Evolutionary conservation across 1,140 invertebrate species (phyloP).

Genomic region (Drosophila biarmipes): DNA sequence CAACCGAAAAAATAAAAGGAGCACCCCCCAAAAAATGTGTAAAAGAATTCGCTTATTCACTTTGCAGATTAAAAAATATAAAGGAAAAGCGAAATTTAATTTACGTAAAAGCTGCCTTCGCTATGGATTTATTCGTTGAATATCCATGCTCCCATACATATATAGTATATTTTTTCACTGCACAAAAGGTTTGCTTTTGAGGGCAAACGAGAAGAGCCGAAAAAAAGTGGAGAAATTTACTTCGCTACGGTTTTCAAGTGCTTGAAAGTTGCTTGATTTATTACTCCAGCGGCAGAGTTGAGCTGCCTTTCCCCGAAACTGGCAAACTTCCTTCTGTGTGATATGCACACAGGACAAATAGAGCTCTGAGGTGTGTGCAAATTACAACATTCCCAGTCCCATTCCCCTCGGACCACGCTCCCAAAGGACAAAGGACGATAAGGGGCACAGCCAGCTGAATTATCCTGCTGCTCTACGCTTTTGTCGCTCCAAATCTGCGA

Average conservation of each 20-base stretch:
- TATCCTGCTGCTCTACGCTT: slow-evolving; percentile 31
- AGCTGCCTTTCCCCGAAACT: neutral
- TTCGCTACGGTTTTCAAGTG: slow-evolving; percentile 73
- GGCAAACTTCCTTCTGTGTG: slow-evolving; percentile 10
- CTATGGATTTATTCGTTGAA: slow-evolving; percentile 66
- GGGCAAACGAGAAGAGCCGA: slow-evolving; percentile 34
- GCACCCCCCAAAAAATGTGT: slow-evolving; percentile 4
- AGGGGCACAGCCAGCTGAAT: slow-evolving; percentile 48
- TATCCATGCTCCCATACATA: slow-evolving; percentile 33
- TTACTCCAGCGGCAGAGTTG: slow-evolving; percentile 50
- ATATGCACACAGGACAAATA: slow-evolving; percentile 73
- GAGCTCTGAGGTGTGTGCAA: slow-evolving; percentile 63
- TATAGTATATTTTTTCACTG: slow-evolving; percentile 45
- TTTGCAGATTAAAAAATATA: slow-evolving; percentile 71
- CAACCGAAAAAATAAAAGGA: slow-evolving; percentile 20
- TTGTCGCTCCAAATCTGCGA: slow-evolving; percentile 63
- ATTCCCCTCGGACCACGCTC: slow-evolving; percentile 67
- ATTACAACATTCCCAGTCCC: slow-evolving; percentile 62
- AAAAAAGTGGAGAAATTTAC: slow-evolving; percentile 50
- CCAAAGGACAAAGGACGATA: slow-evolving; percentile 32
- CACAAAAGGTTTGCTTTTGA: slow-evolving; percentile 73
- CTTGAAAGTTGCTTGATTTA: slow-evolving; percentile 82
- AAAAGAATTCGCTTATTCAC: slow-evolving; percentile 76
- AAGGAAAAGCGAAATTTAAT: slow-evolving; percentile 77
- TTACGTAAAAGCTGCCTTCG: slow-evolving; percentile 76